These are phyloP conservation scores for Drosophila borborema DNA, from an alignment of 2,888 invertebrate genomes.

Conservation along the genomic window DNA sequence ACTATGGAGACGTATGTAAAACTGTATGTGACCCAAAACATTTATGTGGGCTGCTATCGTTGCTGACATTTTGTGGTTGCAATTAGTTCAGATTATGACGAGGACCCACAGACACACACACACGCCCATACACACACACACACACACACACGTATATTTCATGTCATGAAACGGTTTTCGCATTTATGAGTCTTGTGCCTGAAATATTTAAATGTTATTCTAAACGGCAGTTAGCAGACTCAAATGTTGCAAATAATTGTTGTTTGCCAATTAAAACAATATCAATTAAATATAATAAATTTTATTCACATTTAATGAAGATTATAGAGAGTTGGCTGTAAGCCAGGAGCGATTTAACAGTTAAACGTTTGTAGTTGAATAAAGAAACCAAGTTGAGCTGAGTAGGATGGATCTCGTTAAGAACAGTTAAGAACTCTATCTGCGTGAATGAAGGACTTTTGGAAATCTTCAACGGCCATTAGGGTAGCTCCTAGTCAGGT, in stretches of 20 bases:
- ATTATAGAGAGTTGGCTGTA: not conserved
- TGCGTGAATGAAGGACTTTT: no score
- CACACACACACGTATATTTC: not conserved
- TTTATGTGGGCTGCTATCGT: conserved; percentile 42
- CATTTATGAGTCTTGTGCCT: conserved; percentile 25
- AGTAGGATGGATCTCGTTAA: no score
- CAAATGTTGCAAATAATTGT: conserved; percentile 7
- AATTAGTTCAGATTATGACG: conserved; percentile 34
- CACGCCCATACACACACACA: not conserved
- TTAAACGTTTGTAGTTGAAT: not conserved
- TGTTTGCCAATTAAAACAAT: conserved; percentile 9
- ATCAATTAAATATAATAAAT: conserved; percentile 9
- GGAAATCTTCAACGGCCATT: no score
- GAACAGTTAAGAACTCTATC: no score
- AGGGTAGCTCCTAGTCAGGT: no score
- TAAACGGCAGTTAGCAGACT: conserved; percentile 11
- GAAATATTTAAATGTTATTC: conserved; percentile 12
- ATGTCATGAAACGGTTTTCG: conserved; percentile 9
- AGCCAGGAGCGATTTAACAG: not conserved
- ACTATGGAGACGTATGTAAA: conserved; percentile 27
- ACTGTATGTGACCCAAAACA: conserved; percentile 44
- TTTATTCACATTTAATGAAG: not conserved
- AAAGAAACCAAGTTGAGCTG: not conserved
- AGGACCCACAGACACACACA: not conserved
- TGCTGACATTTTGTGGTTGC: conserved; percentile 10